Percentiles rank a stretch among this genome's conserved stretches.
These are phyloP conservation scores for Grus americana DNA, from an alignment of 2,113 vertebrate genomes.

Conservation along the genomic window DNA sequence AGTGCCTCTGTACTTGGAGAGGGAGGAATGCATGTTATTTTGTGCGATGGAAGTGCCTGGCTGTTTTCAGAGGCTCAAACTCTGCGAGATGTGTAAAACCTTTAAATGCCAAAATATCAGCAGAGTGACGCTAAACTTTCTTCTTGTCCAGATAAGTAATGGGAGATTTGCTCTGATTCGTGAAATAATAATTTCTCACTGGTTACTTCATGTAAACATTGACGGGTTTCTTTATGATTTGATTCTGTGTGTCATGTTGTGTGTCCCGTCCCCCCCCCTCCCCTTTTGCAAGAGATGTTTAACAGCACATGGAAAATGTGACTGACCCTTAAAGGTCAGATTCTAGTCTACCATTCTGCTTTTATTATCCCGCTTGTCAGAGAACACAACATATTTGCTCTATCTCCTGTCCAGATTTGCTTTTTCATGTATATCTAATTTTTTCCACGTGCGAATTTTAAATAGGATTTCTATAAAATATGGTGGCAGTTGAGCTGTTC, in stretches of 20 bases:
- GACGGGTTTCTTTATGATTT: neutral
- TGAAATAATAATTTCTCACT: neutral
- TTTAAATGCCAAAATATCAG: neutral
- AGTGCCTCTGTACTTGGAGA: neutral
- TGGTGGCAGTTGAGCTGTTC: neutral
- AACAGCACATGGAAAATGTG: conserved; percentile 64
- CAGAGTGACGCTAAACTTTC: neutral
- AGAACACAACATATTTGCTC: neutral
- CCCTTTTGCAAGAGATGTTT: neutral
- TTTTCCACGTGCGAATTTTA: neutral
- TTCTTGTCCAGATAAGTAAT: neutral
- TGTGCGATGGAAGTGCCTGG: neutral
- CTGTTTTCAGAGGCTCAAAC: neutral
- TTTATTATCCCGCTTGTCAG: neutral
- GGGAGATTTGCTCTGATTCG: neutral
- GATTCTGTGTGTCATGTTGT: neutral
- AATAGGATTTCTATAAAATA: neutral
- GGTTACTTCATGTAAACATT: neutral
- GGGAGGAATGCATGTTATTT: conserved; percentile 22
- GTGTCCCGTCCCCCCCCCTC: neutral
- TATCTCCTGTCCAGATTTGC: neutral
- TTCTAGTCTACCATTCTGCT: neutral
- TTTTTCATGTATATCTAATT: neutral
- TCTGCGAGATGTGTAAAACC: neutral
- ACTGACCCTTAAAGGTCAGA: conserved; percentile 66